phyloP scores from a whole-genome alignment of 2,113 vertebrate genomes.

The Opisthocomus hoazin region DNA sequence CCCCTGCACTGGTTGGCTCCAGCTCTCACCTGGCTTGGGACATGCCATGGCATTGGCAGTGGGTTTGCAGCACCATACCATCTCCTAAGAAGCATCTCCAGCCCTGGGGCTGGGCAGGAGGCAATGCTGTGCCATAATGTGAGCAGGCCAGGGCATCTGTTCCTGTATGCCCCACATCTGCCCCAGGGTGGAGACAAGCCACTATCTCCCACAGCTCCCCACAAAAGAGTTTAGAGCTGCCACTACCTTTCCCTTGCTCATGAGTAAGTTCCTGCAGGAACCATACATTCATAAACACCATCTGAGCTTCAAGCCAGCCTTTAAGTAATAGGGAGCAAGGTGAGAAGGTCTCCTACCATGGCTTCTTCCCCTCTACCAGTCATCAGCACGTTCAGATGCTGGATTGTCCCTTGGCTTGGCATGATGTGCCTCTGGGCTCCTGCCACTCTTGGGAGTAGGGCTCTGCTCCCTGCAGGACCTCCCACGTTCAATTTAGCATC shows the following conservation, averaged over 20 bases:
- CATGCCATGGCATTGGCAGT: background rate
- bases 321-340: background rate
- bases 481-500: background rate
- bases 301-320: background rate
- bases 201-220: background rate
- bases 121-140: background rate
- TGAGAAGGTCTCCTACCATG: background rate
- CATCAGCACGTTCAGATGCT: background rate
- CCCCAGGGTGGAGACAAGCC: background rate
- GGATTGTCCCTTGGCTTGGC: background rate
- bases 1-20: background rate
- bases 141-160: background rate
- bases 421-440: accelerated
- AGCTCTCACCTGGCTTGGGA: background rate
- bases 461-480: background rate
- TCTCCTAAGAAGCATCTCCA: background rate
- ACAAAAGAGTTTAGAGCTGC: background rate
- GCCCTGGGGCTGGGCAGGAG: background rate
- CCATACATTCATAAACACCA: background rate
- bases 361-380: background rate
- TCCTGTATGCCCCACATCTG: background rate
- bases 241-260: background rate
- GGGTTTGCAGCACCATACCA: background rate
- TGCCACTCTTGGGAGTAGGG: background rate
- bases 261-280: background rate